Percentiles rank a stretch among this genome's conserved stretches.
Evolutionary conservation across 2,888 invertebrate genomes (phyloP).

Genomic region (Ametastegia equiseti): DNA sequence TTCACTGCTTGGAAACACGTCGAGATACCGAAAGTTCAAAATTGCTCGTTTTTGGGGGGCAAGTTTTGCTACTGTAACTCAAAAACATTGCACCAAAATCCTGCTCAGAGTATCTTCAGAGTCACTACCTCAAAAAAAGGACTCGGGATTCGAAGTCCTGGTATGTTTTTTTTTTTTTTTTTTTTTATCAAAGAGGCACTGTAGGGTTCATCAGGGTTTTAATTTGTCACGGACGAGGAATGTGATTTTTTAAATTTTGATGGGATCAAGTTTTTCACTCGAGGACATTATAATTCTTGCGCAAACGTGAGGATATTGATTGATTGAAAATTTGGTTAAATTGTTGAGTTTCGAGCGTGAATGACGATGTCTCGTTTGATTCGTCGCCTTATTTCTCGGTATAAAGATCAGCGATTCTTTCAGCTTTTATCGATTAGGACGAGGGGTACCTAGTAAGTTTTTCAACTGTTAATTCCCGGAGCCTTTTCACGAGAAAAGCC

Average conservation of each 20-base stretch:
- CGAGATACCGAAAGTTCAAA: conserved; percentile 61
- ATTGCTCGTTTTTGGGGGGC: no score
- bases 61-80: conserved; percentile 88
- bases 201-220: no score
- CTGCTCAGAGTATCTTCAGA: no score
- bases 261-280: conserved; percentile 79
- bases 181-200: no score
- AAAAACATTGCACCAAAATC: no score
- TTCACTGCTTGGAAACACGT: conserved; percentile 65
- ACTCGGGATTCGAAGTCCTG: no score
- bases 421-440: conserved; percentile 76
- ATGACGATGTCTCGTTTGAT: not conserved
- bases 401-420: conserved; percentile 84
- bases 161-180: no score
- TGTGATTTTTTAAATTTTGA: conserved; percentile 77
- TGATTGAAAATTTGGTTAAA: not conserved
- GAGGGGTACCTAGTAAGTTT: conserved; percentile 73
- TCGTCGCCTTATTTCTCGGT: conserved; percentile 78
- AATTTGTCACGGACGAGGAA: no score
- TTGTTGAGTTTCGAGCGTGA: not conserved
- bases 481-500: not conserved
- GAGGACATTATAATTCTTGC: conserved; percentile 86
- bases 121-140: no score
- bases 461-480: not conserved
- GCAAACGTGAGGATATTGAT: conserved; percentile 76